Base-by-base conservation (phyloP, 2,888 invertebrate species). In the Polyommatus icarus region DNA sequence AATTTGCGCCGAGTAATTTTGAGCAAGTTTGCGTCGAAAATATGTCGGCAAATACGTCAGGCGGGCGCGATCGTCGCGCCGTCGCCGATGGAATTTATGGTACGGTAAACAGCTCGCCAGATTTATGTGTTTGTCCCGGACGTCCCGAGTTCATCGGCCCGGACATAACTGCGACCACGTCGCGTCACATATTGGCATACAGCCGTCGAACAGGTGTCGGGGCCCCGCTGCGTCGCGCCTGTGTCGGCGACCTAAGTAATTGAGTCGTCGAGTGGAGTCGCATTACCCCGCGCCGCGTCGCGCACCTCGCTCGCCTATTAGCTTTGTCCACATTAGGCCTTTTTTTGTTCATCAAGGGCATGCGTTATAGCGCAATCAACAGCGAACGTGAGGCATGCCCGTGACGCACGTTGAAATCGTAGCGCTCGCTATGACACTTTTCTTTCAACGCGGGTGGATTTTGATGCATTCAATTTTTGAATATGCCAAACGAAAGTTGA, bases 61-160 rank as follows among this genome's bases (percentile, higher is more conserved):
- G 29, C 29, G 67, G 4, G 29, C 6, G 18, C 67, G 67, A 15
- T 32, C 29, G 29, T 29, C 15, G 67, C 29, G 67, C 12, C 29
- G 67, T 67, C 67, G 67, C 67, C 67, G 67, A 32, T 6, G 67
- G 29, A 67, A 67, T 67, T 67, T 67, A 67, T 29, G 67, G 67
- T 12, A 29, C 29, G 67, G 67, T 32, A 67, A 67, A 67, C 67
- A 67, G 29, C 29, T 12, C 29, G 61, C 67, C 67, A 29, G 67
- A 67, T 67, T 67, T 67, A 67, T 67, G 18, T 67, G 29, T 67
- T 67, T 67, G 67, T 67, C 29, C 24, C 29, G 29, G 67, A 67
- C 6, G 29, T 24, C 24, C 61, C 15, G 67, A 29, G 67, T 67
- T 67, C 61, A 20, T 12, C 61, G 61, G 24, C 20, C 24, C 4